Evolutionary conservation across 2,797 vertebrate genomes (phyloP).

Genomic region (Dermochelys coriacea): DNA sequence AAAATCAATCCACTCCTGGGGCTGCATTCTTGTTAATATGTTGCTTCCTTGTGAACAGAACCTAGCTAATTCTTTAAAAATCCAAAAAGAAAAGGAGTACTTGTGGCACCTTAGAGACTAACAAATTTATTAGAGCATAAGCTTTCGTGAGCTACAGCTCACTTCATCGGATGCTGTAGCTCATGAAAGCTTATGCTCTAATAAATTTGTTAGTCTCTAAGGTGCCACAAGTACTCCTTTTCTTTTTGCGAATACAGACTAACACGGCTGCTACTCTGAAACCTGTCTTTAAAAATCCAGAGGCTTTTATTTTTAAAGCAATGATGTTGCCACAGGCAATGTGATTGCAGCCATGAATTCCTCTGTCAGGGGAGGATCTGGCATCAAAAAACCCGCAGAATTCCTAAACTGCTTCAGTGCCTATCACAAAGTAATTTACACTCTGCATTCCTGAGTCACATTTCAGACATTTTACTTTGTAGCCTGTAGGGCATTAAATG

Average conservation of each 20-base stretch:
- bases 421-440: conserved; percentile 34
- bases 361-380: conserved; percentile 67
- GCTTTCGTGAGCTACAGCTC: too few relatives aligned
- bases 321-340: conserved; percentile 70
- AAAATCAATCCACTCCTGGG: conserved; percentile 61
- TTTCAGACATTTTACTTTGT: conserved; percentile 1
- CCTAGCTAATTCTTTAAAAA: conserved; percentile 64
- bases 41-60: conserved; percentile 64
- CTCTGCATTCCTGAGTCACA: background rate
- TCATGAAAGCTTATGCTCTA: too few relatives aligned
- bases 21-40: conserved; percentile 66
- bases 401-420: conserved; percentile 60
- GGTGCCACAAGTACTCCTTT: too few relatives aligned
- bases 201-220: too few relatives aligned
- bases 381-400: conserved; percentile 61
- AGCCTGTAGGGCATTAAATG: background rate
- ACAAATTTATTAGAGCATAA: too few relatives aligned
- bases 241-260: too few relatives aligned
- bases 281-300: conserved; percentile 59
- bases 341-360: conserved; percentile 76
- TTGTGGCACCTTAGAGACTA: too few relatives aligned
- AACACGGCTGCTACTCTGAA: too few relatives aligned
- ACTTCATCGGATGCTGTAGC: too few relatives aligned
- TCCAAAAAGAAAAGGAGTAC: too few relatives aligned
- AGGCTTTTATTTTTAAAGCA: conserved; percentile 74